These are phyloP conservation scores for Rhagonycha fulva DNA, from an alignment of 2,888 invertebrate species.

Conservation along the genomic window DNA sequence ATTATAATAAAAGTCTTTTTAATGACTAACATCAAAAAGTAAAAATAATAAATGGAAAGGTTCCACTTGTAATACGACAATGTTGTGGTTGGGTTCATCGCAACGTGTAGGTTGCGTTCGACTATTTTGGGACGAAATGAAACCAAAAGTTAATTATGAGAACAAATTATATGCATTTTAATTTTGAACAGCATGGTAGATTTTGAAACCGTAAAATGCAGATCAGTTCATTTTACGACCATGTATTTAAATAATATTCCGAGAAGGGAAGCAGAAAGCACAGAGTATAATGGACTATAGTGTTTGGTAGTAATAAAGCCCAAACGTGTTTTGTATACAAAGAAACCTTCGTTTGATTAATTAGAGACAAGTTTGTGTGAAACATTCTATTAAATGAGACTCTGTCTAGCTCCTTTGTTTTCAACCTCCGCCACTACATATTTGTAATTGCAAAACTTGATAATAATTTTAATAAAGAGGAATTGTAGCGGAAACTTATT, in stretches of 20 bases:
- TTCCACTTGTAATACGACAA: neutral
- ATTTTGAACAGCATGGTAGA: conserved; percentile 5
- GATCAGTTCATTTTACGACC: conserved; percentile 27
- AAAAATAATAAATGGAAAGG: neutral
- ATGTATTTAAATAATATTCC: conserved; percentile 27
- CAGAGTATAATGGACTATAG: conserved; percentile 21
- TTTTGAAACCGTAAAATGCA: conserved; percentile 24
- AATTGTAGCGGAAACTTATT: neutral
- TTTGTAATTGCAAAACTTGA: conserved; percentile 4
- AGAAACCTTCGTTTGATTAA: conserved; percentile 27
- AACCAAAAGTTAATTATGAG: neutral
- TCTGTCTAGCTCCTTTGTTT: conserved; percentile 12
- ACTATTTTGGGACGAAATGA: neutral
- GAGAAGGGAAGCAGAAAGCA: conserved; percentile 23
- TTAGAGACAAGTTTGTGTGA: conserved; percentile 27
- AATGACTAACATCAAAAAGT: neutral
- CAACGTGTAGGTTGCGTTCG: neutral
- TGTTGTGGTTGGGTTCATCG: neutral
- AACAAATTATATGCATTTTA: neutral
- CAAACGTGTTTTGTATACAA: conserved; percentile 29
- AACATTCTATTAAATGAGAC: conserved; percentile 19
- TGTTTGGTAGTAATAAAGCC: conserved; percentile 28
- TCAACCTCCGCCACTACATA: neutral
- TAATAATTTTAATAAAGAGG: neutral
- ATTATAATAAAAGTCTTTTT: neutral